Evolutionary conservation across 2,888 invertebrate species (phyloP).

Genomic region (Spodoptera exigua): DNA sequence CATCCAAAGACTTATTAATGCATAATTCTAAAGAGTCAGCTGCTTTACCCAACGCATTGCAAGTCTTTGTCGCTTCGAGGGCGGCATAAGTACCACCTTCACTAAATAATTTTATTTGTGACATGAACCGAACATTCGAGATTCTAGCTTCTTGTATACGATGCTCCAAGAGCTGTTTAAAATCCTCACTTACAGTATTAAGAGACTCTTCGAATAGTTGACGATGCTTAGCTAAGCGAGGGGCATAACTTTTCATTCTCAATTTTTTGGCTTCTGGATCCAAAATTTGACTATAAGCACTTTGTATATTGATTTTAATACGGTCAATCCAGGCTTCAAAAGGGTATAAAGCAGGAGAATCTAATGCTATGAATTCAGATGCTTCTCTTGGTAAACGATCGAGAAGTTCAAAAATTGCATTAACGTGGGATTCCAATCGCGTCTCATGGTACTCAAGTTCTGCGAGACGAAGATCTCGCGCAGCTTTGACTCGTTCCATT

Average conservation of each 20-base stretch:
- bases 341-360: conserved; percentile 74
- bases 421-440: conserved; percentile 74
- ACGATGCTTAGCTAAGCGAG: conserved; percentile 72
- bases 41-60: conserved; percentile 64
- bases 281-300: conserved; percentile 57
- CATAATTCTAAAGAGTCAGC: conserved; percentile 76
- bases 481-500: conserved; percentile 73
- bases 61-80: conserved; percentile 70
- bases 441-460: conserved; percentile 74
- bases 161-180: conserved; percentile 66
- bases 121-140: conserved; percentile 75
- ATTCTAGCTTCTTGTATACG: conserved; percentile 78
- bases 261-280: conserved; percentile 70
- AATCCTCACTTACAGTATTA: conserved; percentile 60
- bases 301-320: conserved; percentile 66
- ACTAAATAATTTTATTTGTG: conserved; percentile 69
- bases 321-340: conserved; percentile 67
- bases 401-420: conserved; percentile 70
- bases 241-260: conserved; percentile 77
- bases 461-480: conserved; percentile 66
- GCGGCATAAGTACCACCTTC: conserved; percentile 77
- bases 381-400: conserved; percentile 68
- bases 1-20: conserved; percentile 61
- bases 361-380: conserved; percentile 66
- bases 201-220: conserved; percentile 74